phyloP scores from a whole-genome alignment of 2,888 invertebrate species.

The Sepiola atlantica region DNA sequence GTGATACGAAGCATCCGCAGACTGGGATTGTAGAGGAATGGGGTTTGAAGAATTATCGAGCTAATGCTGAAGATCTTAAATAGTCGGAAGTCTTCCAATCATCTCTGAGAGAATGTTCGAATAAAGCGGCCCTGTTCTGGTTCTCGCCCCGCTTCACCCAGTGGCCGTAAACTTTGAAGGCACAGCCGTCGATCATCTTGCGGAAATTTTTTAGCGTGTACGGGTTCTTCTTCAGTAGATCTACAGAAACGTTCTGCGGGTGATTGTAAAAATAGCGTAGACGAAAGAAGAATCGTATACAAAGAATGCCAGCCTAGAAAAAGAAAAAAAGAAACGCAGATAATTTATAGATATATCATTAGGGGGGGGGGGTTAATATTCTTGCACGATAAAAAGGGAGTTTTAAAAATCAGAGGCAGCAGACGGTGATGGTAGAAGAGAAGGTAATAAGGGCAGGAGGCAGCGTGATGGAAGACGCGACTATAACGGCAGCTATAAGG shows the following conservation, averaged over 20 bases:
- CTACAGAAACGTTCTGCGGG: slow-evolving; percentile 87
- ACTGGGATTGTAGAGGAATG: not conserved
- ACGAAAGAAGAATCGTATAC: slow-evolving; percentile 82
- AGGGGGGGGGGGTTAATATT: no score
- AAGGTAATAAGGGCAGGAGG: no score
- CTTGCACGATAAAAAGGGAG: not conserved
- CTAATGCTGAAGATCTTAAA: slow-evolving; percentile 23
- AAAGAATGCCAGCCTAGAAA: slow-evolving; percentile 67
- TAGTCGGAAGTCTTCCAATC: slow-evolving; percentile 66
- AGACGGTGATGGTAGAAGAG: not conserved
- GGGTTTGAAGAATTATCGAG: slow-evolving; percentile 41
- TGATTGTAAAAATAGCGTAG: slow-evolving; percentile 88
- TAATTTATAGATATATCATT: not conserved
- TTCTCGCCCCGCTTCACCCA: slow-evolving; percentile 99
- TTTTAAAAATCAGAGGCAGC: not conserved
- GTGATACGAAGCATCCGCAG: not conserved
- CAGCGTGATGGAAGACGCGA: no score
- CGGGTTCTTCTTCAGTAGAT: slow-evolving; percentile 84
- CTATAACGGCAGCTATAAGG: no score
- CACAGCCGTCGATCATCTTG: slow-evolving; percentile 85
- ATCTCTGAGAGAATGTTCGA: slow-evolving; percentile 89
- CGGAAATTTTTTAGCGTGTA: slow-evolving; percentile 91
- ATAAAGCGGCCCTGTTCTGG: slow-evolving; percentile 97
- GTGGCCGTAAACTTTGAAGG: slow-evolving; percentile 98
- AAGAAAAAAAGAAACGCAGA: not conserved